Base-by-base conservation (phyloP, 1,140 invertebrate species). In the Aphaenogaster floridana region DNA sequence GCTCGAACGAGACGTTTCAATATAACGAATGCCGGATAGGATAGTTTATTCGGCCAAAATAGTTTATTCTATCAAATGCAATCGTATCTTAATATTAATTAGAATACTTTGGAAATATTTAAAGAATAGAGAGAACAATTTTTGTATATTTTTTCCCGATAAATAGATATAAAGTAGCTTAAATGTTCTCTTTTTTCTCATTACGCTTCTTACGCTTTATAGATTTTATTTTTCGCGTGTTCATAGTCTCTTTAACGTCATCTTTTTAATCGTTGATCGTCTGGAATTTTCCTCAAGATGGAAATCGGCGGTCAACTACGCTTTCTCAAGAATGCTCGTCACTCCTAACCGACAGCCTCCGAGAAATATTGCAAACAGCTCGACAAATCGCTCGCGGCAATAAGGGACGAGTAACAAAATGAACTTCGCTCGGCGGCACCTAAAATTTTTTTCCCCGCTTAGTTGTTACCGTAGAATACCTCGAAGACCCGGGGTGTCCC, bases 391-490 rank as follows among this genome's bases (percentile, higher is more conserved):
- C 48, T 52, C 76, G 59, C 57, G 57, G 45, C 76, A 86, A 88
- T 81, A 79, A 86, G 71, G 52, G 61, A 34, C 7, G 34, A 86
- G 68, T 80, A 74, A 86, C 61, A 79, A 86, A 77, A 69, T 80
- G 78, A 83, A 81, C 34, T 76, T 63, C 36, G 66, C 64, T 54
- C 74, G 78, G 71, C 21, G 45, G 71, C 28, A 83, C 72, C 79
- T 64, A 64, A 89, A 87, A 76, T 59, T 84, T 83, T 72, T 89
- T 76, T 54, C 52, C 36, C 48, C 57, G 34, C 34, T 69, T 63
- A 74, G 76, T 84, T 80, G 80, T 88, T 88, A 88, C 64, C 79
- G 61, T 45, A 76, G 72, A 77, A 83, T 77, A 79, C n/a, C 59
- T 52, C 52, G 64, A 84, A 80, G 74, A 61, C 17, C 45, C 21